phyloP scores from a whole-genome alignment of 2,888 invertebrate genomes.

The Ernsta delagoae region DNA sequence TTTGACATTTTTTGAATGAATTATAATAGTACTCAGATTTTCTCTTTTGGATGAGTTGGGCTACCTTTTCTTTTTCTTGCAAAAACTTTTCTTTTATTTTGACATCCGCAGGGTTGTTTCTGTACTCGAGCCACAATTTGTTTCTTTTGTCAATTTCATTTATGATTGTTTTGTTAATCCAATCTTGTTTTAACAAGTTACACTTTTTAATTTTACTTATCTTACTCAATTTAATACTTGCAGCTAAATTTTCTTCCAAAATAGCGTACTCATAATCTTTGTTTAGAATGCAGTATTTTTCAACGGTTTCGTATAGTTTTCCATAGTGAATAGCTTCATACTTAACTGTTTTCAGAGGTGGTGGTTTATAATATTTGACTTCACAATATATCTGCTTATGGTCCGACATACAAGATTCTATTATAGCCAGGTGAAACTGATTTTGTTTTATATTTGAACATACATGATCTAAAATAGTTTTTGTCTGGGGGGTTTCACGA shows the following conservation, averaged over 20 bases:
- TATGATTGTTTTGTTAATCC: neutral
- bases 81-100: neutral
- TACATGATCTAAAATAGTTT: neutral
- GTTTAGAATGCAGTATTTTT: neutral
- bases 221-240: neutral
- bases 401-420: neutral
- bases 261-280: neutral
- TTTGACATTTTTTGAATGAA: neutral
- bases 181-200: neutral
- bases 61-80: neutral
- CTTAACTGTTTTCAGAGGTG: neutral
- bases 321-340: neutral
- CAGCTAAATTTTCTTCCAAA: neutral
- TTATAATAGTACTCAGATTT: neutral
- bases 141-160: neutral
- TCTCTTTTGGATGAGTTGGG: neutral
- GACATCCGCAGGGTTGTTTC: neutral
- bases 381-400: neutral
- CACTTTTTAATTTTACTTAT: neutral
- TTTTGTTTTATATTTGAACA: neutral
- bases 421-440: neutral
- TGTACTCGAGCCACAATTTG: neutral
- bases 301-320: neutral
- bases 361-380: neutral
- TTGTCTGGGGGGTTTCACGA: neutral